Base-by-base conservation (phyloP, 2,797 vertebrate genomes). In the Ammospiza maritima region DNA sequence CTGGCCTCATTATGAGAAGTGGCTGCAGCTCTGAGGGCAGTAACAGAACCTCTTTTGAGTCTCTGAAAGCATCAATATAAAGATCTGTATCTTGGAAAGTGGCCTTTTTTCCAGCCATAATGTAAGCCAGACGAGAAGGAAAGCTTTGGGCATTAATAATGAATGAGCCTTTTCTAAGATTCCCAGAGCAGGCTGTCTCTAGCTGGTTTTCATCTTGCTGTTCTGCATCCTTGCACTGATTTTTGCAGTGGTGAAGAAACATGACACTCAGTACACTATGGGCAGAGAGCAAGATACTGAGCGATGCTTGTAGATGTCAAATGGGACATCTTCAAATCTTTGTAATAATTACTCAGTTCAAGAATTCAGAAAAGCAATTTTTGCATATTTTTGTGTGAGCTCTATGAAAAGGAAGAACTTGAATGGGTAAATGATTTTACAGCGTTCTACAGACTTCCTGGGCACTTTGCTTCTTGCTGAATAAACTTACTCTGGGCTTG, bases 21-120 rank as follows among this genome's bases (percentile, higher is more conserved):
- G 32, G 53, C 83, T 95, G 72, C 71, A 86, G 71, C 73, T 85
- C 85, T 60, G 56, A 82, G 87, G 88, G 67, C 70, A 77, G 89
- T 90, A 92, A 95, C 77, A 90, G 85, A 91, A 93, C 82, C 78
- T 79, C 89, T 93, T 87, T 32, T 73, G 57, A 96, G 95, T 54
- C 73, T 89, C 74, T 96, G 86, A 96, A 95, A 96, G 83, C 84
- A 90, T 94, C 88, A 61, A 94, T 96, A 94, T 90, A 94, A 95
- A 96, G 94, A 95, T 95, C 83, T 83, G 60, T 96, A 91, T 96
- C 94, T 94, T 93, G 84, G 81, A 94, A 88, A 96, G 90, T 95
- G 89, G 88, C 78, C 66, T 90, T 95, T 96, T 93, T 85, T 67
- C 86, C 61, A 88, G 77, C 94, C 82, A 88, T 94, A 92, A 96